Conservation (phyloP, 2,113 vertebrate species). For the Nothobranchius furzeri region DNA sequence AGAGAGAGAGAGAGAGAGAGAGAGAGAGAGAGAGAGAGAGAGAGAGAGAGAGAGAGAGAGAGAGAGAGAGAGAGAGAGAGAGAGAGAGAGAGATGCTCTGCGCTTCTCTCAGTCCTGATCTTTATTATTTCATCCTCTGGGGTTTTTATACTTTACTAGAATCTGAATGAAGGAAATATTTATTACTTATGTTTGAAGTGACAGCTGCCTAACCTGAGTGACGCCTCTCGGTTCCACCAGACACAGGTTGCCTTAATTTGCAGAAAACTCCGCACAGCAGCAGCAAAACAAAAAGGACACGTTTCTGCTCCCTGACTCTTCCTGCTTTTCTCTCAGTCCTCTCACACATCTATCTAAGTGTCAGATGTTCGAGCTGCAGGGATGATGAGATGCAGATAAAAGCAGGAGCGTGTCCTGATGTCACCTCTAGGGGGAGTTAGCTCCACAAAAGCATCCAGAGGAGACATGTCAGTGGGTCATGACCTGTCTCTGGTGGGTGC, state of each 20-base stretch:
- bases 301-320: not conserved
- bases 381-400: slow-evolving; percentile 1
- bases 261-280: too few relatives aligned
- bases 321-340: too few relatives aligned
- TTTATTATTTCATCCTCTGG: too few relatives aligned
- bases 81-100: not conserved
- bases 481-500: slow-evolving; percentile 25
- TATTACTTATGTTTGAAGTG: not conserved
- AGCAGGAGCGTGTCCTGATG: slow-evolving; percentile 74
- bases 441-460: slow-evolving; percentile 80
- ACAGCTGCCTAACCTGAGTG: not conserved
- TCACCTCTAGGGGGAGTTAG: slow-evolving; percentile 98
- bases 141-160: too few relatives aligned
- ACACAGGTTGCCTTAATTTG: too few relatives aligned
- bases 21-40: too few relatives aligned
- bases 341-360: too few relatives aligned
- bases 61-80: not conserved
- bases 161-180: too few relatives aligned
- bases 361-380: not conserved
- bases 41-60: slow-evolving; percentile 39
- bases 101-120: slow-evolving; percentile 28
- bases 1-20: too few relatives aligned
- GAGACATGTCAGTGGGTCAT: slow-evolving; percentile 17
- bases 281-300: too few relatives aligned
- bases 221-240: too few relatives aligned